Base-by-base conservation (phyloP, 1,140 invertebrate species). In the Steinernema feltiae region DNA sequence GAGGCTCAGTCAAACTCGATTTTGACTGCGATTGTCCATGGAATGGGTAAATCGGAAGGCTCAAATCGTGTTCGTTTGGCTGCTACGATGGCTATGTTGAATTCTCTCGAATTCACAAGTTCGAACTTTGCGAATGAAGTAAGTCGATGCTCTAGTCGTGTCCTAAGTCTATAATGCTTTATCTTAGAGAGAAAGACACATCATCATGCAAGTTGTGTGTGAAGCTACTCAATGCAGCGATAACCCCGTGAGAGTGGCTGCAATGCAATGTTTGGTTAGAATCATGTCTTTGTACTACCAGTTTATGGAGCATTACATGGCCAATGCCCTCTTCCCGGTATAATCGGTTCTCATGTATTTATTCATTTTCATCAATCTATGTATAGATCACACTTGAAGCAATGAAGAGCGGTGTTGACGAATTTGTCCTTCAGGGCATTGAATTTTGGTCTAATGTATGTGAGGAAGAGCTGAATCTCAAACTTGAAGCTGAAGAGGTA, bases 371-470 rank as follows among this genome's bases (percentile, higher is more conserved):
- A 1, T 74, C 32, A 7, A 21, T 3, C n/a, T 24, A 24, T 31
- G 72, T 83, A 27, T 82, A 92, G 91, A 99, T 99, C 77, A 98
- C 97, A 18, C 89, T 99, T 86, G 94, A 97, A 88, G 96, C 97
- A 18, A 99, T 99, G 94, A 97, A 96, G 88, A 94, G 93, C 46
- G 93, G 95, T 53, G 91, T 92, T 75, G 95, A 98, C 89, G 94
- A 98, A 81, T 92, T 99, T 63, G 92, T 94, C 30, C 89, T 99
- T 48, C 97, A 99, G 89, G 97, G 97, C 79, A 99, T 99, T 88
- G 97, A 99, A 88, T 99, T 99, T 88, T 99, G 97, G 97, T 99
- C 96, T 0, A 98, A 97, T 85, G 96, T 99, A 0, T 97, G 96
- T 85, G 97, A 99, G 88, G 97, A 98, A 88, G 97, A 99, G 89